Base-by-base conservation (phyloP, 2,113 vertebrate genomes). In the Coregonus clupeaformis region DNA sequence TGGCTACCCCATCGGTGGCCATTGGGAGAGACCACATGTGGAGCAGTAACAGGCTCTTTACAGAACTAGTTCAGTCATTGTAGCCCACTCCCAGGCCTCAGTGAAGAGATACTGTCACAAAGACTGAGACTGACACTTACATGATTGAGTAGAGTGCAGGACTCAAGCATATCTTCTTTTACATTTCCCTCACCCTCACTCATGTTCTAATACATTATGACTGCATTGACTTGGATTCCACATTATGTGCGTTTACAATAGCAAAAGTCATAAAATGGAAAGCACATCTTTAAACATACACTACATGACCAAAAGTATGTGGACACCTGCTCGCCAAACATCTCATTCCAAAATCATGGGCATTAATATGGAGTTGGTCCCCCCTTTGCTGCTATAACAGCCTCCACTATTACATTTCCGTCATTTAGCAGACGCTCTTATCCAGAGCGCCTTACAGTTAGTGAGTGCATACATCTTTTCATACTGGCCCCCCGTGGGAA, bases 1-100 rank as follows among this genome's bases (percentile, higher is more conserved):
- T n/a, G n/a, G n/a, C n/a, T 83, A 62, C 87, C 79, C 74, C 74
- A 24, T 73, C 63, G 71, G 82, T 52, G 49, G 49, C 30, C 65
- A 67, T 18, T 32, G 65, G 65, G 30, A 32, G 29, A 30, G 49
- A 18, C 18, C 22, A 36, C 52, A 36, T 68, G 52, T 60, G 13
- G 30, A 45, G 29, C 22, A 11, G 25, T 36, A 57, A 69, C 66
- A 69, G 67, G 20, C 20, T 67, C 25, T 60, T 32, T 32, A 67
- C 5, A 55, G 47, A 64, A 29, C 42, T 36, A 42, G 29, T 13
- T 2, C n/a, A n/a, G 32, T 42, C 22, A 65, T 65, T 42, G 62
- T 20, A 16, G 22, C n/a, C 25, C 20, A 20, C 13, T 18, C 29
- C 36, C 5, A 27, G n/a, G 24, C 5, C 24, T 49, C 59, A 25